Evolutionary conservation across 2,888 invertebrate species (phyloP).

Genomic region (Rhorus exstirpatorius): DNA sequence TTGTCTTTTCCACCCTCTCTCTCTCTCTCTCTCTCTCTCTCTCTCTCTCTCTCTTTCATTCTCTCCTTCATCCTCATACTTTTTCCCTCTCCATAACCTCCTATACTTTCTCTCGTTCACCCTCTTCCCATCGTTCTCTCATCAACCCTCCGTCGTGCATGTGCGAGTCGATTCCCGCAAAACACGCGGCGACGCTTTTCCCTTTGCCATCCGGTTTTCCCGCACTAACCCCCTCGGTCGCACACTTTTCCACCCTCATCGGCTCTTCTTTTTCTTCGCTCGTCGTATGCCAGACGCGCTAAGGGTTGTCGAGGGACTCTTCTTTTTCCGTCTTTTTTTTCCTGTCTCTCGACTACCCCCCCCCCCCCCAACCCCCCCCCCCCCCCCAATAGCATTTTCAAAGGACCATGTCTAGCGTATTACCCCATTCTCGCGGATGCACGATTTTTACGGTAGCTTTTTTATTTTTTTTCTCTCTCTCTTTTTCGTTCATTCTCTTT

Average conservation of each 20-base stretch:
- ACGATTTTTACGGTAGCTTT: slow-evolving; percentile 39
- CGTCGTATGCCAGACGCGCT: slow-evolving; percentile 51
- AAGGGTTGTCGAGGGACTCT: slow-evolving; percentile 57
- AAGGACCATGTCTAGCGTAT: slow-evolving; percentile 8
- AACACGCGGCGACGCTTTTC: slow-evolving; percentile 64
- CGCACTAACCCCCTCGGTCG: slow-evolving; percentile 22
- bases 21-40: not conserved
- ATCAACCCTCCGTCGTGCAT: slow-evolving; percentile 25
- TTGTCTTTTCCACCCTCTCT: not conserved
- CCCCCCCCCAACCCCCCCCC: too few species aligned
- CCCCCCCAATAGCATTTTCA: too few species aligned
- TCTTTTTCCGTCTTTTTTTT: not conserved
- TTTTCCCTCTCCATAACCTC: not conserved
- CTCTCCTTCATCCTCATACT: not conserved
- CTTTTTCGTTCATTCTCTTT: slow-evolving; percentile 23
- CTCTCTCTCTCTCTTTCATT: not conserved
- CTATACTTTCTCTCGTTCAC: not conserved
- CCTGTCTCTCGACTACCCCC: slow-evolving; percentile 1
- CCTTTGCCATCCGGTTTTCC: slow-evolving; percentile 58
- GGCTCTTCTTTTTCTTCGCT: slow-evolving; percentile 21
- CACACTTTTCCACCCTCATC: not conserved
- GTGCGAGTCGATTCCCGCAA: slow-evolving; percentile 66
- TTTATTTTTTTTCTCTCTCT: not conserved
- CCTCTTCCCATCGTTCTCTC: slow-evolving; percentile 14
- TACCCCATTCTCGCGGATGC: slow-evolving; percentile 7